phyloP scores from a whole-genome alignment of 2,113 vertebrate genomes.

The Argyrosomus japonicus region DNA sequence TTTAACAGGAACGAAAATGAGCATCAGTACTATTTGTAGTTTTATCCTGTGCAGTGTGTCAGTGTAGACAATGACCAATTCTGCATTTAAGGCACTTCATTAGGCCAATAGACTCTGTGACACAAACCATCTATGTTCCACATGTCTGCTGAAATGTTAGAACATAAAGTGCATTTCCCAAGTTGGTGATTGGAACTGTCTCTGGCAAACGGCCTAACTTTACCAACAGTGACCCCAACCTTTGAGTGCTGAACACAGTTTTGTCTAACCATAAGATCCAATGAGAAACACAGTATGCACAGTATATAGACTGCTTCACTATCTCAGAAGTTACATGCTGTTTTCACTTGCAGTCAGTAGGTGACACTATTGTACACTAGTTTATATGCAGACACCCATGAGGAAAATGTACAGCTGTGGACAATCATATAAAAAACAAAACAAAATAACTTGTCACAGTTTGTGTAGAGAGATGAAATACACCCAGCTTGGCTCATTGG shows the following conservation, averaged over 20 bases:
- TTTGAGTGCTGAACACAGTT: background rate
- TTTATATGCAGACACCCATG: background rate
- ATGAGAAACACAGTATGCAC: background rate
- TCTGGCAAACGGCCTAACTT: no score
- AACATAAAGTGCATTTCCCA: no score
- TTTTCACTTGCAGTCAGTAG: background rate
- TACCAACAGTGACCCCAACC: no score
- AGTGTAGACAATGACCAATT: no score
- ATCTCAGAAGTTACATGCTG: background rate
- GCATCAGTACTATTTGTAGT: no score
- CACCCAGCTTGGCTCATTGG: background rate
- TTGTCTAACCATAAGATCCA: background rate
- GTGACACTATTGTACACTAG: background rate
- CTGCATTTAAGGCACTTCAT: no score
- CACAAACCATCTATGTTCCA: no score
- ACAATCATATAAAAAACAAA: background rate
- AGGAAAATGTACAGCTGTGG: background rate
- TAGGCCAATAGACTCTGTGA: no score
- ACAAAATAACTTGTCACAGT: background rate
- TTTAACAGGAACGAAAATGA: no score
- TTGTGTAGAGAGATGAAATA: background rate
- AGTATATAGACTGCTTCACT: background rate
- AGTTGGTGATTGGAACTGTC: no score
- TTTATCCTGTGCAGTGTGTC: no score
- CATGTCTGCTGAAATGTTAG: no score